Percentiles rank a stretch among this genome's conserved stretches.
phyloP scores from a whole-genome alignment of 2,797 vertebrate genomes.

The Trematomus bernacchii region DNA sequence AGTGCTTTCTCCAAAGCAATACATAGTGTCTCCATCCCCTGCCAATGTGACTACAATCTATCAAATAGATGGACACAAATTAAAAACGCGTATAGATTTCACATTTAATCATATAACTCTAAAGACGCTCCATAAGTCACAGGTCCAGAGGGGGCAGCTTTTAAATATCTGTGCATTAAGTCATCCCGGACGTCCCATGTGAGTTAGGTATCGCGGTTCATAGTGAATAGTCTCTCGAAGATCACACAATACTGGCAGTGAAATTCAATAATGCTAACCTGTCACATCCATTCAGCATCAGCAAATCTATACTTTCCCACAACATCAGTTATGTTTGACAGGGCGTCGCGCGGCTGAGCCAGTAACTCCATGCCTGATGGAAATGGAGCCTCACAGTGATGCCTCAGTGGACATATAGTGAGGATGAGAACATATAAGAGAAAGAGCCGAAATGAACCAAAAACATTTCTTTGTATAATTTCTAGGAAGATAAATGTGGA shows the following conservation, averaged over 20 bases:
- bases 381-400: constrained; percentile 8
- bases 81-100: constrained; percentile 29
- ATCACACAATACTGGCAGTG: constrained; percentile 43
- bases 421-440: constrained; percentile 4
- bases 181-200: constrained; percentile 12
- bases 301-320: constrained; percentile 69
- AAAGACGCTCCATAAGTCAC: constrained; percentile 15
- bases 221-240: constrained; percentile 36
- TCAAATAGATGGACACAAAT: neutral
- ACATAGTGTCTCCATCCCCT: too few relatives aligned
- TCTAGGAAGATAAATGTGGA: neutral
- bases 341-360: neutral
- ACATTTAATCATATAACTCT: neutral
- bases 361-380: constrained; percentile 28
- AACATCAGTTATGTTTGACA: constrained; percentile 61
- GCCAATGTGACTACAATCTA: too few relatives aligned
- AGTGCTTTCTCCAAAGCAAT: neutral
- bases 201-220: constrained; percentile 32
- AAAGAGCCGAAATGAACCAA: neutral
- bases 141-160: constrained; percentile 6
- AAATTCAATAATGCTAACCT: constrained; percentile 70
- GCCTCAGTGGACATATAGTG: neutral
- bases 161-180: constrained; percentile 19
- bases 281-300: constrained; percentile 71
- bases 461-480: neutral